Base-by-base conservation (phyloP, 2,797 vertebrate genomes). In the Euthynnus affinis region DNA sequence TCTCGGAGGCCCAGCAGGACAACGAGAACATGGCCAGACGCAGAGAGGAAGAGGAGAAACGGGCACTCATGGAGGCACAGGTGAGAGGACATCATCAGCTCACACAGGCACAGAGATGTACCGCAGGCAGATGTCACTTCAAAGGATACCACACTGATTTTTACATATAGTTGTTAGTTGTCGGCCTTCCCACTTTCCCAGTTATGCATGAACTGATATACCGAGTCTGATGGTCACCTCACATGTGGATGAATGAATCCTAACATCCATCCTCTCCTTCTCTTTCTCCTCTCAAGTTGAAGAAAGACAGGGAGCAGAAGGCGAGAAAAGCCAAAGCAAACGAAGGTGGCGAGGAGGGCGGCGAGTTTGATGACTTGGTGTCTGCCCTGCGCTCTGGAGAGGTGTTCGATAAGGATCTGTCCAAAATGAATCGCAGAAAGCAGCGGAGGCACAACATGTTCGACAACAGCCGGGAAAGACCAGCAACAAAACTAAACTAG, bases 31-130 rank as follows among this genome's bases (percentile, higher is more conserved):
- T 96, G 92, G 94, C 94, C 60, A 95, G 87, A 81, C 95, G 87
- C 64, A 98, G 97, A 63, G 98, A 98, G 75, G 97, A 98, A 46
- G 97, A 98, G 52, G 97, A 98, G 84, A 96, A 94, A 37, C 93
- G 97, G 9, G 95, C 95, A 0, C 95, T 96, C 53, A 86, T 96
- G 94, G 97, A 99, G 77, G 96, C 96, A 0, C 97, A 98, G 97
- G 98, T 98, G 7, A 67, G 78, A 37, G 20, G 32, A 59, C 2
- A 10, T 18, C 9, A 22, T 34, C 5, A 29, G 17, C 59, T 66
- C 6, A 56, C 55, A 53, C n/a, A 29, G 14, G 12, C 29, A 61
- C 58, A 52, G 14, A 42, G 14, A 58, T 23, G 37, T 23, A 23
- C 3, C 32, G 29, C 1, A 49, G 18, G 22, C 52, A 22, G 48